Percentiles rank a stretch among this genome's conserved stretches.
These are phyloP conservation scores for Caenorhabditis becei DNA, from an alignment of 2,888 invertebrate species.

Conservation along the genomic window DNA sequence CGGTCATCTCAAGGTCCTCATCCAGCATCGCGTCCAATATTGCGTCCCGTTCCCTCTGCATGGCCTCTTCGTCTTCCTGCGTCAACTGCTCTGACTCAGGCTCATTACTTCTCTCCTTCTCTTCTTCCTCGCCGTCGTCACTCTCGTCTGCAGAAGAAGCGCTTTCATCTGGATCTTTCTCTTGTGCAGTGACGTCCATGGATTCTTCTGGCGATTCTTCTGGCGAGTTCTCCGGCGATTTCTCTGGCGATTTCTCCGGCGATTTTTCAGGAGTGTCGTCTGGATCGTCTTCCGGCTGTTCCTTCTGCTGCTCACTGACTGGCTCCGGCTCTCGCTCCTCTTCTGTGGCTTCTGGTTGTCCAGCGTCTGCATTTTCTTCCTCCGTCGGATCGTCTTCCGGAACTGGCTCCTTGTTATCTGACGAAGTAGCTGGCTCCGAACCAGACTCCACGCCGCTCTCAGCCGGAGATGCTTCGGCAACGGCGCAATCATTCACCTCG, in stretches of 20 bases:
- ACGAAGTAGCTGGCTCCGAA: slow-evolving; percentile 13
- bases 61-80: background rate
- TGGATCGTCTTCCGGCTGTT: slow-evolving; percentile 8
- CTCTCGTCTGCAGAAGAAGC: background rate
- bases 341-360: background rate
- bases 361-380: background rate
- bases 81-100: background rate
- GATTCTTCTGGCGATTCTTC: background rate
- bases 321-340: background rate
- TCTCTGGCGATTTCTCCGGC: background rate
- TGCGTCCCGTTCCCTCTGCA: background rate
- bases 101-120: background rate
- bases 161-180: background rate
- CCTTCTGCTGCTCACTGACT: background rate
- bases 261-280: background rate
- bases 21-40: background rate
- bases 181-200: background rate
- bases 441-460: slow-evolving; percentile 6
- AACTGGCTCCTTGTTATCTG: background rate
- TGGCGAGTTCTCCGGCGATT: background rate
- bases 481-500: slow-evolving; percentile 8
- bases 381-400: slow-evolving; percentile 6
- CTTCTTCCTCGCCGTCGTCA: background rate
- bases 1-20: background rate
- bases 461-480: slow-evolving; percentile 28